Base-by-base conservation (phyloP, 2,888 invertebrate genomes). In the Oscheius sp. region DNA sequence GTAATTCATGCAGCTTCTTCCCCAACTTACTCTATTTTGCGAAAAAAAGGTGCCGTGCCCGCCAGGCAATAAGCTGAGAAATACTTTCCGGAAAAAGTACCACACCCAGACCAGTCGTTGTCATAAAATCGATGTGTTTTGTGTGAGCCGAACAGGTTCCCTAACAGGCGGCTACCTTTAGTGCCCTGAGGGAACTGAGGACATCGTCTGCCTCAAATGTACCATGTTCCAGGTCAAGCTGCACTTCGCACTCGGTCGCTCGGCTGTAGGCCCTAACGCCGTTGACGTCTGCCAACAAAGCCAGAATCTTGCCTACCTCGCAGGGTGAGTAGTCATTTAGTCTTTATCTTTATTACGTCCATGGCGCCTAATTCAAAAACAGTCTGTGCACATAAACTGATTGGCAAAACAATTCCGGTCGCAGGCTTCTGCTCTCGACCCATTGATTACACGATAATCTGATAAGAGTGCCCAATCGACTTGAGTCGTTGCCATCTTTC, bases 261-360 rank as follows among this genome's bases (percentile, higher is more conserved):
- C 73, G 69, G 69, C 72, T 43, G 74, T 77, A 21, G 70, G 69
- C 13, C 74, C 74, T 9, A 79, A 79, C 43, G 69, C 73, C 41
- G 55, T 79, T 12, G 79, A 76, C 21, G 70, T 75, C 16, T 76
- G 76, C 45, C 72, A 75, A 27, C 68, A 71, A 18, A 66, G 75
- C 23, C 75, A 79, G 46, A 76, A 74, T 43, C 46, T 79, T 18
- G 69, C 77, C 27, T 76, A 77, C 73, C 69, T 79, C 18, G 76
- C 76, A n/a, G 77, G 70, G 66, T 69, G 41, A 77, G 59, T 77
- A 23, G 12, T 2, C 18, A 18, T 43, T 25, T 43, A 9, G 45
- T 13, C 21, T 49, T 49, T 49, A 49, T 18, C 16, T 49, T 49
- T 27, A 23, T 63, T 16, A 43, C 45, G 35, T 63, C 2, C 18